Percentiles rank a stretch among this genome's conserved stretches.
phyloP scores from a whole-genome alignment of 2,888 invertebrate species.

The Mycogona germanica region DNA sequence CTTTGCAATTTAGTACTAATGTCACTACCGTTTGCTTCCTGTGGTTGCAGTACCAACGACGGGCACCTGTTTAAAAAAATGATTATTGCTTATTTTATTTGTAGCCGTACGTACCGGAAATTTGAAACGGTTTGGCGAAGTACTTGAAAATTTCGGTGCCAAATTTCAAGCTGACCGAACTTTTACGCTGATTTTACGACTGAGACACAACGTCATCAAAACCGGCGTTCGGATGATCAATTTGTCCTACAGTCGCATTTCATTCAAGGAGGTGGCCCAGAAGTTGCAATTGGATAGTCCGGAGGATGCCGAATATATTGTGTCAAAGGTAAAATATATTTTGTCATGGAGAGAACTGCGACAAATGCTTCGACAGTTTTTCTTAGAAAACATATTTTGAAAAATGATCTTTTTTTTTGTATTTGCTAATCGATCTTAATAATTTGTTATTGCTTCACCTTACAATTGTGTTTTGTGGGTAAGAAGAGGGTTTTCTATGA shows the following conservation, averaged over 20 bases:
- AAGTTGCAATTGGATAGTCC: slow-evolving; percentile 89
- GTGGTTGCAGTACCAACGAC: too few relatives aligned
- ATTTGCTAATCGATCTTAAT: neutral
- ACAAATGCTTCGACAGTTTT: too few relatives aligned
- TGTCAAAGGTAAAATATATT: slow-evolving; percentile 62
- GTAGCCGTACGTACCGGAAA: slow-evolving; percentile 79
- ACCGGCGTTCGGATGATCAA: slow-evolving; percentile 95
- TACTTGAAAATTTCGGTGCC: slow-evolving; percentile 75
- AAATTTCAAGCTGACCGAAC: slow-evolving; percentile 92
- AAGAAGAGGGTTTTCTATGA: too few relatives aligned
- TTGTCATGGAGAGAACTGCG: too few relatives aligned
- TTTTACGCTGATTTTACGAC: slow-evolving; percentile 84
- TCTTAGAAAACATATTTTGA: neutral
- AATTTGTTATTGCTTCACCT: neutral
- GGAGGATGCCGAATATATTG: slow-evolving; percentile 98
- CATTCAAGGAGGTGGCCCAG: slow-evolving; percentile 84
- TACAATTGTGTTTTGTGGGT: too few relatives aligned
- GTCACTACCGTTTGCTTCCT: neutral
- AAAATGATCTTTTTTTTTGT: neutral
- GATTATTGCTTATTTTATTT: neutral
- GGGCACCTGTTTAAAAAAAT: too few relatives aligned
- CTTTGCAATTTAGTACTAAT: too few relatives aligned
- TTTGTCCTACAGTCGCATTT: slow-evolving; percentile 89
- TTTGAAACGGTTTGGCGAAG: slow-evolving; percentile 84
- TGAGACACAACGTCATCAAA: slow-evolving; percentile 98